These are phyloP conservation scores for Rotaria macrura DNA, from an alignment of 2,888 invertebrate genomes.

Conservation along the genomic window DNA sequence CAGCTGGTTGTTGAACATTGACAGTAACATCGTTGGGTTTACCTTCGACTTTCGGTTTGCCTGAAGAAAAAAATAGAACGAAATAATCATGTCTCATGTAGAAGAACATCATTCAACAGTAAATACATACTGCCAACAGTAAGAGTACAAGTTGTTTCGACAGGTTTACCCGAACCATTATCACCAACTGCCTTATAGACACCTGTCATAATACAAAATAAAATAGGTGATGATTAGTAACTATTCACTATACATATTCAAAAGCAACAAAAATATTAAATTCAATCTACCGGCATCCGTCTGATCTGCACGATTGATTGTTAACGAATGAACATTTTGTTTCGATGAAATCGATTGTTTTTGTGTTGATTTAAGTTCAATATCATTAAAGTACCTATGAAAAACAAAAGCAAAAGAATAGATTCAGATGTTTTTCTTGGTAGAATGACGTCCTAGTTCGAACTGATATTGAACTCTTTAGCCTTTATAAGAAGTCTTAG, in stretches of 20 bases:
- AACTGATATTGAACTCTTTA: too few species aligned
- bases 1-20: conserved; percentile 28
- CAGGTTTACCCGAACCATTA: conserved; percentile 11
- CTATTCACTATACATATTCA: too few species aligned
- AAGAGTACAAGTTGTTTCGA: not conserved
- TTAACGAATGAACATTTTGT: conserved; percentile 25
- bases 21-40: conserved; percentile 27
- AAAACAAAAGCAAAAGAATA: not conserved
- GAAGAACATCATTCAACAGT: not conserved
- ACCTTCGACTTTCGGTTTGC: conserved; percentile 24
- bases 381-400: not conserved
- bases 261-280: too few species aligned
- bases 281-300: not conserved
- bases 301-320: not conserved
- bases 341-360: not conserved
- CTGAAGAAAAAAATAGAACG: not conserved
- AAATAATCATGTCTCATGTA: not conserved
- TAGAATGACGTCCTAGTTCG: too few species aligned
- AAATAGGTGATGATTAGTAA: too few species aligned
- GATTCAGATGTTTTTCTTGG: too few species aligned
- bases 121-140: conserved; percentile 7
- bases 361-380: conserved; percentile 8
- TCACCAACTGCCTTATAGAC: not conserved
- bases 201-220: too few species aligned
- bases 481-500: too few species aligned